Conservation (phyloP, 2,888 invertebrate species). For the Drosophila ustulata region DNA sequence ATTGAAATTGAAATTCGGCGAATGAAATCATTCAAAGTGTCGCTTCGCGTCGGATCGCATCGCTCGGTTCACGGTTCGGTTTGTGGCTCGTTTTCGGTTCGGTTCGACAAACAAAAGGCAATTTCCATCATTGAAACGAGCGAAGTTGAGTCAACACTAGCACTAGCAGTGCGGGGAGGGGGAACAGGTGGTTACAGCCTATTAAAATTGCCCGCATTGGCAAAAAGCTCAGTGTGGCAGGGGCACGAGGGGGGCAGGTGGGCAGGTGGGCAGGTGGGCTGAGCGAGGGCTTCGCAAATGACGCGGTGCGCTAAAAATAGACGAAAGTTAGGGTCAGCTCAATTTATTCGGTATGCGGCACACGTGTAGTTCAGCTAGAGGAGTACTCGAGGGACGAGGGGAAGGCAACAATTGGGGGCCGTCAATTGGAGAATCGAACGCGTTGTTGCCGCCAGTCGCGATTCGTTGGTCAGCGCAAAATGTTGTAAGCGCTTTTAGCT, state of each 20-base stretch:
- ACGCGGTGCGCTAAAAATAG: conserved; percentile 68
- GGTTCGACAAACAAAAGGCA: conserved; percentile 26
- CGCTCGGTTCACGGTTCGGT: conserved; percentile 17
- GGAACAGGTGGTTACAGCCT: conserved; percentile 19
- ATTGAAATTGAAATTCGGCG: conserved; percentile 40
- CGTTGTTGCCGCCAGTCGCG: conserved; percentile 49
- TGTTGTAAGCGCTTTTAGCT: conserved; percentile 58
- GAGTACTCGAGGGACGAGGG: background rate
- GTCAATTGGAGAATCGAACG: conserved; percentile 28
- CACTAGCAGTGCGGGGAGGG: background rate
- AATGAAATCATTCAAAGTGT: conserved; percentile 16
- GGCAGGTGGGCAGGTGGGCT: background rate
- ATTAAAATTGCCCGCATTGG: conserved; percentile 49
- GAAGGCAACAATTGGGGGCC: conserved; percentile 32
- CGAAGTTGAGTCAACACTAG: conserved; percentile 55
- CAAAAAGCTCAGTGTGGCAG: conserved; percentile 33
- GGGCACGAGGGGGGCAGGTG: background rate
- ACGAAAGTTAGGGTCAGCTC: conserved; percentile 47
- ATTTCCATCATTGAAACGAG: conserved; percentile 54
- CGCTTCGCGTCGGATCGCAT: background rate
- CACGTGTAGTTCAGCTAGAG: conserved; percentile 56
- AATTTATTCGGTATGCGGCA: conserved; percentile 58
- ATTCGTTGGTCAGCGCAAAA: conserved; percentile 65
- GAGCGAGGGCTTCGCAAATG: conserved; percentile 35
- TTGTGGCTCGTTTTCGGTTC: conserved; percentile 8